Evolutionary conservation across 2,797 vertebrate genomes (phyloP).

Genomic region (Tamandua tetradactyla): DNA sequence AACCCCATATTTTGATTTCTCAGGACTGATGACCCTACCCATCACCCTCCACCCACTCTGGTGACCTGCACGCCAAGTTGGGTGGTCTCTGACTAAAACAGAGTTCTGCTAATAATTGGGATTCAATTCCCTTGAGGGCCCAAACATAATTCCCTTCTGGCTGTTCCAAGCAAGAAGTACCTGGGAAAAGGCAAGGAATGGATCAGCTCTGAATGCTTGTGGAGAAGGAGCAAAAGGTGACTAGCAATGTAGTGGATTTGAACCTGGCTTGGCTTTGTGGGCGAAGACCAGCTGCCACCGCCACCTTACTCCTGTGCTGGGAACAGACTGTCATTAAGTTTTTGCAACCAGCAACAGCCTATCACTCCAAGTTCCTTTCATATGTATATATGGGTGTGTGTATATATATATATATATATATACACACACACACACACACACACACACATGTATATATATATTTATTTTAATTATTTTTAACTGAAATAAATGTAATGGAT

Average conservation of each 20-base stretch:
- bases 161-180: not conserved
- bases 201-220: slow-evolving; percentile 45
- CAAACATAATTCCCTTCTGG: slow-evolving; percentile 30
- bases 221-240: slow-evolving; percentile 74
- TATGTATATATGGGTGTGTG: not conserved
- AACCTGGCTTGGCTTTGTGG: slow-evolving; percentile 70
- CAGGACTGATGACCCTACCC: not conserved
- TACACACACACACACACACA: no score
- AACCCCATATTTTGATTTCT: not conserved
- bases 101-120: slow-evolving; percentile 45
- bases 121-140: slow-evolving; percentile 26
- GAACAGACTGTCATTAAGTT: slow-evolving; percentile 64
- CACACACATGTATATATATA: slow-evolving; percentile 65
- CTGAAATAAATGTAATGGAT: slow-evolving; percentile 82
- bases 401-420: no score
- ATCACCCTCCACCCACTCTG: not conserved
- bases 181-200: not conserved
- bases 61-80: slow-evolving; percentile 46
- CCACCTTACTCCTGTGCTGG: slow-evolving; percentile 65
- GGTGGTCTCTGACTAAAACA: slow-evolving; percentile 60
- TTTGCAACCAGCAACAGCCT: slow-evolving; percentile 76
- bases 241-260: slow-evolving; percentile 35
- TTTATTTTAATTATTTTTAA: slow-evolving; percentile 54
- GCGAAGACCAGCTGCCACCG: slow-evolving; percentile 74
- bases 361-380: slow-evolving; percentile 62